Evolutionary conservation across 2,797 vertebrate species (phyloP), one percentile per base, ranked within the genome.

Genomic region (Natrix natrix): DNA sequence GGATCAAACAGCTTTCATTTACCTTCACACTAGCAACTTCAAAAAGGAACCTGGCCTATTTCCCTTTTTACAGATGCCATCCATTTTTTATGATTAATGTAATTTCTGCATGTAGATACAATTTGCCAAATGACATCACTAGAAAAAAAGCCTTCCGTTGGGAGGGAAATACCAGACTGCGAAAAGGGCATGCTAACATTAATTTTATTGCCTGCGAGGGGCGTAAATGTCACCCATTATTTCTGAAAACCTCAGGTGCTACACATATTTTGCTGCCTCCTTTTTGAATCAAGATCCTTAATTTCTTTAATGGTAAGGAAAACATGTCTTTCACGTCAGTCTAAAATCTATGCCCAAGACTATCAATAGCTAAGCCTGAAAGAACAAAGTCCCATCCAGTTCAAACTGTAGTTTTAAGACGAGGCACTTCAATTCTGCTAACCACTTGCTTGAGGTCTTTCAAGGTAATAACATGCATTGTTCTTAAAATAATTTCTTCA

Each of bases 241-340:
- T 14, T 92, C 88, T 26, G 43, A 95, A 95, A 92, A 94, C 0
- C 91, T 87, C 95, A 89, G 56, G 12, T 59, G 56, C n/a, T 56
- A 24, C 22, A 93, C 91, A 0, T 61, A 92, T 88, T 22, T 20
- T 95, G 61, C 86, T 0, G 0, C 92, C 28, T 2, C 78, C 48
- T 52, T 88, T 37, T 94, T 88, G 74, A 91, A 5, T 0, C 89
- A 92, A 93, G 59, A 74, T 91, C 48, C 61, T 95, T 54, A 0
- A 22, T 8, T 96, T 61, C 1, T 63, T 89, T 63, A 28, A 55
- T 16, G 48, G 86, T n/a, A 54, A 90, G 66, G 93, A 92, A 74
- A 55, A 61, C 94, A 95, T 91, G 61, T 0, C 56, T 93, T 95
- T 95, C 86, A 95, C 94, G 95, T 95, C 86, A 78, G 83, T 2